phyloP scores from a whole-genome alignment of 2,113 vertebrate genomes.

The Struthio camelus region DNA sequence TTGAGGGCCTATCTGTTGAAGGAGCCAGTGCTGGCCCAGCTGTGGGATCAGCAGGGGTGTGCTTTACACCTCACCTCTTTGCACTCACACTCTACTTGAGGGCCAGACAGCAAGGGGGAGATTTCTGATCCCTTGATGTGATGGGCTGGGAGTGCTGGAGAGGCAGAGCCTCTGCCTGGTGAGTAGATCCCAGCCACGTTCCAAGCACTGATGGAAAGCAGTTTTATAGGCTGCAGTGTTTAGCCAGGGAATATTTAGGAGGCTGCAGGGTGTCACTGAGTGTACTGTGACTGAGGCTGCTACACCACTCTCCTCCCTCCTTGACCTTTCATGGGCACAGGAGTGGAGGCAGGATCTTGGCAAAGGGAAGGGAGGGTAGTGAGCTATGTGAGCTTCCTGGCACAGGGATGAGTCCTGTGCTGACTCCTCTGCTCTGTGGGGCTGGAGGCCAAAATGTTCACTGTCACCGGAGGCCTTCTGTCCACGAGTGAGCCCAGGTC shows the following conservation, averaged over 20 bases:
- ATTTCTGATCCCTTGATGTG: accelerated
- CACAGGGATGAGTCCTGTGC: accelerated
- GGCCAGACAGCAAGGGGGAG: not conserved
- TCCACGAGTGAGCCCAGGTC: not conserved
- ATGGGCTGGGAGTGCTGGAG: not conserved
- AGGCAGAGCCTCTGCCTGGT: not conserved
- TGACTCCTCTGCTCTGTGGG: not conserved
- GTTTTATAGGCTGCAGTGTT: not conserved
- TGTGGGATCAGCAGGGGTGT: accelerated
- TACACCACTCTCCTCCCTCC: not conserved
- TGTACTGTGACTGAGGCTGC: not conserved
- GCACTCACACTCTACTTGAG: not conserved
- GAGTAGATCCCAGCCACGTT: not conserved
- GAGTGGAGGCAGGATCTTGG: not conserved
- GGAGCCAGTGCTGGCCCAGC: not conserved
- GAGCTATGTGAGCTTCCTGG: not conserved
- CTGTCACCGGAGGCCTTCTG: not conserved
- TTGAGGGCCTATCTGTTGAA: not conserved
- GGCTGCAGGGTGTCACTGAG: not conserved
- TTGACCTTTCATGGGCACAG: not conserved
- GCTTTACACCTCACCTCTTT: not conserved
- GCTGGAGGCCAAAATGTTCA: not conserved
- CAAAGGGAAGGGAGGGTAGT: not conserved
- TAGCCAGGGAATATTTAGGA: not conserved
- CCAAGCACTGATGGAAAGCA: not conserved